A percentile compares a stretch with the other conserved stretches of the same genome.
These are phyloP conservation scores for Tachina grossa DNA, from an alignment of 2,888 invertebrate genomes.

Conservation along the genomic window DNA sequence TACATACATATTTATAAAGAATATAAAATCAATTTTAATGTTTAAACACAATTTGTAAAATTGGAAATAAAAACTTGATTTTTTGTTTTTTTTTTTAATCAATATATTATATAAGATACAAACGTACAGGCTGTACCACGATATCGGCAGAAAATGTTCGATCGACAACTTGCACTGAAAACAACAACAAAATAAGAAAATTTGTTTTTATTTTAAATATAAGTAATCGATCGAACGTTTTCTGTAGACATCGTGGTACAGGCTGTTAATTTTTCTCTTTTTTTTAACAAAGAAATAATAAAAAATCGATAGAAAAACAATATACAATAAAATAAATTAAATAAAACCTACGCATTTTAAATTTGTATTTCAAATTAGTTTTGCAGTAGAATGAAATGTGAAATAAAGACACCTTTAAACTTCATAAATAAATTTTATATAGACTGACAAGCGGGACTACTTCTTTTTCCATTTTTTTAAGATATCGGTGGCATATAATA, in stretches of 20 bases:
- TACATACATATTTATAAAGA: neutral
- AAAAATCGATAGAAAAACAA: neutral
- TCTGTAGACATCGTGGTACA: too few relatives aligned
- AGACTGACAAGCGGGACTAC: slow-evolving; percentile 52
- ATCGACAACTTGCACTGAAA: too few relatives aligned
- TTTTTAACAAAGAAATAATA: slow-evolving; percentile 37
- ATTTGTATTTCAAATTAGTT: slow-evolving; percentile 1
- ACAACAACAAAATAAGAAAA: too few relatives aligned
- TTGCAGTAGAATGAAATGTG: slow-evolving; percentile 11
- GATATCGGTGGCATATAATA: slow-evolving; percentile 45
- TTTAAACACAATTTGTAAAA: slow-evolving; percentile 31
- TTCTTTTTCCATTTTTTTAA: slow-evolving; percentile 12
- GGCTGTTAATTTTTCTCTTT: slow-evolving; percentile 13
- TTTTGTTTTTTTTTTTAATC: slow-evolving; percentile 14
- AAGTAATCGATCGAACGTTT: too few relatives aligned
- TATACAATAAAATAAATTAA: slow-evolving; percentile 19
- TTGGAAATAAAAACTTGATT: slow-evolving; percentile 19
- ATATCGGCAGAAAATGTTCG: too few relatives aligned
- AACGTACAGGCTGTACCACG: neutral
- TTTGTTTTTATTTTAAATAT: too few relatives aligned
- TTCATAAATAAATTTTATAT: slow-evolving; percentile 57
- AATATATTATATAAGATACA: slow-evolving; percentile 46
- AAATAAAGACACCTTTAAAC: slow-evolving; percentile 59
- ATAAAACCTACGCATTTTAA: slow-evolving; percentile 60
- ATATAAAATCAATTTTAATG: slow-evolving; percentile 46